Conservation (phyloP, 2,797 vertebrate species). For the Takifugu ocellatus region DNA sequence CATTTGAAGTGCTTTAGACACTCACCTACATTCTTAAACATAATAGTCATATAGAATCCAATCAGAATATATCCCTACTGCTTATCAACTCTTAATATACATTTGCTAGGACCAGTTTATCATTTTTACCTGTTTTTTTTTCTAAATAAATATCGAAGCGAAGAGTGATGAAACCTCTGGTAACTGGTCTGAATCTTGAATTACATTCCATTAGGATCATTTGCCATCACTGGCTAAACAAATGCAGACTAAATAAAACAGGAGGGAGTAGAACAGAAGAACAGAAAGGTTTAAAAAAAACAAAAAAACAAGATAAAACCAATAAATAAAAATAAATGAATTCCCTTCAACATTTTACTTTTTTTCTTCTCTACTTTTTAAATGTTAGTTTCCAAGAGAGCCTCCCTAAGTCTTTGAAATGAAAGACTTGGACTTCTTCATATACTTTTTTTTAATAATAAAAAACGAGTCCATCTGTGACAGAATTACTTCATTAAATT, state of each 20-base stretch:
- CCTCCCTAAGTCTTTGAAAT: slow-evolving; percentile 82
- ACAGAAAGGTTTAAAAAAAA: slow-evolving; percentile 56
- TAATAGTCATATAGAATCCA: slow-evolving; percentile 73
- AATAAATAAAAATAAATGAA: slow-evolving; percentile 84
- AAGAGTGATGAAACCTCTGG: slow-evolving; percentile 41
- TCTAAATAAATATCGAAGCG: slow-evolving; percentile 72
- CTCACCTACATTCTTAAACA: slow-evolving; percentile 77
- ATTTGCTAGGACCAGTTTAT: slow-evolving; percentile 50
- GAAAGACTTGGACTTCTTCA: slow-evolving; percentile 85
- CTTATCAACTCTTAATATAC: slow-evolving; percentile 56
- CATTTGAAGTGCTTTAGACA: slow-evolving; percentile 81
- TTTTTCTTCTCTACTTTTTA: slow-evolving; percentile 75
- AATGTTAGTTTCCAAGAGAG: slow-evolving; percentile 80
- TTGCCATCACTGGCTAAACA: slow-evolving; percentile 40
- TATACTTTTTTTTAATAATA: slow-evolving; percentile 80
- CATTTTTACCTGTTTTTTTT: slow-evolving; percentile 38
- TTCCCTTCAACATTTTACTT: slow-evolving; percentile 79
- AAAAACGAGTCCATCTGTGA: slow-evolving; percentile 85
- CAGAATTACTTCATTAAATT: slow-evolving; percentile 87
- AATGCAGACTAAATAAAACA: slow-evolving; percentile 41
- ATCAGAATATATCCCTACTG: slow-evolving; percentile 57
- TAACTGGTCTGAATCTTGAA: slow-evolving; percentile 42
- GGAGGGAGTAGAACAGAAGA: slow-evolving; percentile 34
- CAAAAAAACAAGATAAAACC: slow-evolving; percentile 71
- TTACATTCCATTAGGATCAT: slow-evolving; percentile 44